Percentiles rank a stretch among this genome's conserved stretches.
phyloP scores from a whole-genome alignment of 1,140 invertebrate species.

The Diorhabda sublineata region DNA sequence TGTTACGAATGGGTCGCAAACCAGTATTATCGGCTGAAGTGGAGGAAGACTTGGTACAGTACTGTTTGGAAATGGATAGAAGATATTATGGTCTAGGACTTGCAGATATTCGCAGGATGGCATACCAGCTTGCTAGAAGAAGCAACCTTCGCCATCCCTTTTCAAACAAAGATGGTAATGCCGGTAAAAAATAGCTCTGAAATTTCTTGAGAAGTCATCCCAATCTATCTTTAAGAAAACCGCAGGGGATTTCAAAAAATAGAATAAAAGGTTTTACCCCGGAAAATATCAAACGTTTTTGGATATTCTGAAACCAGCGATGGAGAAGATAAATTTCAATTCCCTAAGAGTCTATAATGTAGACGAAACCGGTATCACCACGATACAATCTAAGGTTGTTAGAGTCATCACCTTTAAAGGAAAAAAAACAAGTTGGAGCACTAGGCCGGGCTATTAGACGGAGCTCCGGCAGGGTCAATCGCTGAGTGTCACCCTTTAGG shows the following conservation, averaged over 20 bases:
- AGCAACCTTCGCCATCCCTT: not conserved
- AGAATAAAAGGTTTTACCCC: conserved; percentile 8
- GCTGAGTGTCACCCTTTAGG: conserved; percentile 37
- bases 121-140: not conserved
- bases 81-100: not conserved
- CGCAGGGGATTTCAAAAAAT: conserved; percentile 9
- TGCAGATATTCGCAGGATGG: not conserved
- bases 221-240: conserved; percentile 1
- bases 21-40: not conserved
- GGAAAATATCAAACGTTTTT: not conserved
- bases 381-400: conserved; percentile 10
- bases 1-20: not conserved
- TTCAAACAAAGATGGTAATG: not conserved
- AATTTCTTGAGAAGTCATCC: conserved; percentile 1
- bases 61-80: not conserved
- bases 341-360: conserved; percentile 4
- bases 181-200: conserved; percentile 2
- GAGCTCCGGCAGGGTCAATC: conserved; percentile 39
- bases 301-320: conserved; percentile 5
- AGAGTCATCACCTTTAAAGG: conserved; percentile 15
- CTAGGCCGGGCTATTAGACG: conserved; percentile 20
- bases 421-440: conserved; percentile 13
- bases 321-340: conserved; percentile 12
- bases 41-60: not conserved
- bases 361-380: conserved; percentile 12